Percentiles rank a stretch among this genome's conserved stretches.
These are phyloP conservation scores for Gopherus evgoodei DNA, from an alignment of 2,113 vertebrate species.

Conservation along the genomic window DNA sequence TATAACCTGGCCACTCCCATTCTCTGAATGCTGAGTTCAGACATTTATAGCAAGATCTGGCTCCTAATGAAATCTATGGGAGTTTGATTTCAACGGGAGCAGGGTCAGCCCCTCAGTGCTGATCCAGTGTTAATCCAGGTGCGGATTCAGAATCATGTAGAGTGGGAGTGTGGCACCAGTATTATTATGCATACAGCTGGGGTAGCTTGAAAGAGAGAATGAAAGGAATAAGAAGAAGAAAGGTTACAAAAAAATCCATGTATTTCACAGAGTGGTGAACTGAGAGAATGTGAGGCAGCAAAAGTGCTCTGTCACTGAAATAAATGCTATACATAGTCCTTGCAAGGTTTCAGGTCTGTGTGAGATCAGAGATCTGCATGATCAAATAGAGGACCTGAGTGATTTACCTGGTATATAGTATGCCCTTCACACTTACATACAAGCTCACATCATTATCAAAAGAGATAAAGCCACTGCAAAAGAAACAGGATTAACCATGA, in stretches of 20 bases:
- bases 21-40: not conserved
- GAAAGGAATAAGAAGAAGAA: conserved; percentile 14
- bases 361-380: conserved; percentile 48
- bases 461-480: conserved; percentile 69
- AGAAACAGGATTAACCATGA: conserved; percentile 71
- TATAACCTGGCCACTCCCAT: not conserved
- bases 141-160: not conserved
- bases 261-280: conserved; percentile 35
- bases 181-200: not conserved
- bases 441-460: conserved; percentile 67
- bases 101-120: not conserved
- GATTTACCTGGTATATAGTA: conserved; percentile 64
- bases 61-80: not conserved
- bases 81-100: not conserved
- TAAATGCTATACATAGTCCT: conserved; percentile 30
- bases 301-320: conserved; percentile 40
- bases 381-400: conserved; percentile 51
- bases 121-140: conserved; percentile 22
- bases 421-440: conserved; percentile 73
- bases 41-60: not conserved
- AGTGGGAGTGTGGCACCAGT: not conserved
- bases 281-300: not conserved
- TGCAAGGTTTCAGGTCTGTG: conserved; percentile 28
- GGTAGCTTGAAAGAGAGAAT: conserved; percentile 22
- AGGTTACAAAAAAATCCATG: conserved; percentile 7